Evolutionary conservation across 2,113 vertebrate genomes (phyloP).

Genomic region (Morone saxatilis): DNA sequence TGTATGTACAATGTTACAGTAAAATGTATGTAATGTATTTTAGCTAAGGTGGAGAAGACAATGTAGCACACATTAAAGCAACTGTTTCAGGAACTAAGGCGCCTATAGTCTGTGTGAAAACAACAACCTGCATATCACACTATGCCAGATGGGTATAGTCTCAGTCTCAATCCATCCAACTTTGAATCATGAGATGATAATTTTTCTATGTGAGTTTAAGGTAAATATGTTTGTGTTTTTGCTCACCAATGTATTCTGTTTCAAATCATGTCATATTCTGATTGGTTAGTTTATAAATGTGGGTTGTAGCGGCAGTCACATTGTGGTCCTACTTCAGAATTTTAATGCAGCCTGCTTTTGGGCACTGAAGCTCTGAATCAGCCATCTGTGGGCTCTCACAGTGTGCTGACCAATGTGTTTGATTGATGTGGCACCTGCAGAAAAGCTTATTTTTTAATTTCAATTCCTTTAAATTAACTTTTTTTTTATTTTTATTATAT

Average conservation of each 20-base stretch:
- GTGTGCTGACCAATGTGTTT: not conserved
- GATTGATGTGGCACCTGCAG: not conserved
- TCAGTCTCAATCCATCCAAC: not conserved
- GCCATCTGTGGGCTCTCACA: not conserved
- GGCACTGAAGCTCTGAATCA: not conserved
- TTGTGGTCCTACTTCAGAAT: not conserved
- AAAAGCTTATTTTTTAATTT: not conserved
- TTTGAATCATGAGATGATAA: not conserved
- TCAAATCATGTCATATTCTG: slow-evolving; percentile 6
- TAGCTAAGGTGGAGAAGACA: not conserved
- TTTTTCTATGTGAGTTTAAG: not conserved
- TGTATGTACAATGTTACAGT: too few species aligned
- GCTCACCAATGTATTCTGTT: not conserved
- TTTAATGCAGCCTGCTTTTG: not conserved
- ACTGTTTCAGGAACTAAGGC: not conserved
- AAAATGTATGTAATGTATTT: too few species aligned
- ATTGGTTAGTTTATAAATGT: not conserved
- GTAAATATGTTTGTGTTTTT: not conserved
- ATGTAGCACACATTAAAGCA: not conserved
- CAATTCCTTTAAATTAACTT: not conserved
- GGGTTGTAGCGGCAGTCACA: not conserved
- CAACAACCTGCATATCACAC: not conserved
- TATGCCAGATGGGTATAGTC: not conserved
- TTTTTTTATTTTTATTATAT: not conserved
- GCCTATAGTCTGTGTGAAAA: not conserved